Conservation (phyloP, 2,113 vertebrate genomes). For the human region GRCh38 chr2:198762001-198762500, state of each 20-base stretch:
- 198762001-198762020: conserved; percentile 82
- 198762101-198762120: conserved; percentile 90
- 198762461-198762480: conserved; percentile 83
- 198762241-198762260: conserved; percentile 83
- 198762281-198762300: conserved; percentile 70
- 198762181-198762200: conserved; percentile 89
- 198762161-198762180: conserved; percentile 88
- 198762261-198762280: conserved; percentile 70
- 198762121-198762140: conserved; percentile 91
- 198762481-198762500: conserved; percentile 82
- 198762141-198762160: conserved; percentile 91
- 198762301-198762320: conserved; percentile 72
- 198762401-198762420: conserved; percentile 83
- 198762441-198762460: conserved; percentile 82
- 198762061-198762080: conserved; percentile 88
- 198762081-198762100: conserved; percentile 90
- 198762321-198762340: conserved; percentile 81
- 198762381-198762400: conserved; percentile 85
- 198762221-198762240: conserved; percentile 86
- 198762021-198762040: conserved; percentile 90
- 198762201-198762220: conserved; percentile 85
- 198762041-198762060: conserved; percentile 89
- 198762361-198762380: conserved; percentile 84
- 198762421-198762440: conserved; percentile 84
- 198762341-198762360: conserved; percentile 84